Evolutionary conservation across 2,888 invertebrate species (phyloP), one percentile per base, ranked within the genome.

Genomic region (Quadriops clusia): DNA sequence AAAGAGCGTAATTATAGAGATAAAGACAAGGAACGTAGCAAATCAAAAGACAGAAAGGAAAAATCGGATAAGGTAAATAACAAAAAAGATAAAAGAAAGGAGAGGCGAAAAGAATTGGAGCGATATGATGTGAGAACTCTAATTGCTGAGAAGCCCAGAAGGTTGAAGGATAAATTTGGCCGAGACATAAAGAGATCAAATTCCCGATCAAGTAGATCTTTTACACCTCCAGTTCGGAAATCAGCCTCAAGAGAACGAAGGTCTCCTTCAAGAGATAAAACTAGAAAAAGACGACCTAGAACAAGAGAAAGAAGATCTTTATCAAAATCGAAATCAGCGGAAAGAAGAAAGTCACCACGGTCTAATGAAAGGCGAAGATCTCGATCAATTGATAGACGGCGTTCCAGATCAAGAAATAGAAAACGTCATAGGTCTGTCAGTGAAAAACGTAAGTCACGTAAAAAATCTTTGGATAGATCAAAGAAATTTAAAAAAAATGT

Each of bases 41-140:
- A 57, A 46, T 58, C 64, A 31, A 54, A 57, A 42, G 58, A 59
- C 14, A 53, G 48, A 36, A 50, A 43, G 37, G 45, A 51, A 23
- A 48, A 43, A 41, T 38, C 40, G 30, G 47, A 46, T 5, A 55
- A 47, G 37, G 51, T 48, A 33, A n/a, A n/a, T n/a, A 55, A 53
- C 24, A 42, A 41, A 21, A 53, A 45, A 24, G 53, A 56, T 41
- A 55, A 62, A 34, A 67, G 64, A 42, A 67, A 66, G 39, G 69
- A 72, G 31, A 82, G 77, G 49, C 68, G 84, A 9, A 78, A 82
- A 49, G 86, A 87, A 49, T 61, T 89, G 28, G 81, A 80, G 46
- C 68, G 87, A 3, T 89, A 89, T 55, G 79, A 86, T 62, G 86
- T 87, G 6, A 68, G 87, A 21, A 76, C 78, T 37, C 63, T 87